These are phyloP conservation scores for Sminthurinus aureus DNA, from an alignment of 2,888 invertebrate species.

Conservation along the genomic window DNA sequence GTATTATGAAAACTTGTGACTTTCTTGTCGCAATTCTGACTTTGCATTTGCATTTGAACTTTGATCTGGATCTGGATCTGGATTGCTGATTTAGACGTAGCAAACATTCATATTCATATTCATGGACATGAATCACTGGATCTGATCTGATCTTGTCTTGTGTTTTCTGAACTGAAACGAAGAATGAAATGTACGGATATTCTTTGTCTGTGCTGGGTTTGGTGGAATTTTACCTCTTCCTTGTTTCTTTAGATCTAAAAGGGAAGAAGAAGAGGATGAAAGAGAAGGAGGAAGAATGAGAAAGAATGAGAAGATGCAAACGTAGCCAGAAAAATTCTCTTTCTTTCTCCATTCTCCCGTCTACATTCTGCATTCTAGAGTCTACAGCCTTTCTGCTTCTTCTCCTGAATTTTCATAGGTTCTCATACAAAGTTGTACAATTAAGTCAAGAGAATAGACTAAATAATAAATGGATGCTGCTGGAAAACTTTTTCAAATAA, in stretches of 20 bases:
- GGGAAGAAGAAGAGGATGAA: background rate
- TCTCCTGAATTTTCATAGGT: background rate
- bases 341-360: background rate
- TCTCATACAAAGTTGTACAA: conserved; percentile 5
- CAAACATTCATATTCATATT: background rate
- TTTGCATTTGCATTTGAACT: background rate
- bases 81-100: background rate
- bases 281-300: background rate
- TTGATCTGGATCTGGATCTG: background rate
- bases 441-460: conserved; percentile 1
- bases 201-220: too few species aligned
- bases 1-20: background rate
- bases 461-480: conserved; percentile 14
- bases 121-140: background rate
- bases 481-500: conserved; percentile 3
- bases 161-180: background rate
- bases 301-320: background rate
- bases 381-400: too few species aligned
- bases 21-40: background rate
- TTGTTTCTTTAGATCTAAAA: background rate
- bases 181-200: background rate
- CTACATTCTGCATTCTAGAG: too few species aligned
- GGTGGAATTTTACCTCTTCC: background rate
- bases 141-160: background rate
- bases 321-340: background rate